Evolutionary conservation across 2,113 vertebrate genomes (phyloP), one percentile per base, ranked within the genome.

Genomic region (Cariama cristata): DNA sequence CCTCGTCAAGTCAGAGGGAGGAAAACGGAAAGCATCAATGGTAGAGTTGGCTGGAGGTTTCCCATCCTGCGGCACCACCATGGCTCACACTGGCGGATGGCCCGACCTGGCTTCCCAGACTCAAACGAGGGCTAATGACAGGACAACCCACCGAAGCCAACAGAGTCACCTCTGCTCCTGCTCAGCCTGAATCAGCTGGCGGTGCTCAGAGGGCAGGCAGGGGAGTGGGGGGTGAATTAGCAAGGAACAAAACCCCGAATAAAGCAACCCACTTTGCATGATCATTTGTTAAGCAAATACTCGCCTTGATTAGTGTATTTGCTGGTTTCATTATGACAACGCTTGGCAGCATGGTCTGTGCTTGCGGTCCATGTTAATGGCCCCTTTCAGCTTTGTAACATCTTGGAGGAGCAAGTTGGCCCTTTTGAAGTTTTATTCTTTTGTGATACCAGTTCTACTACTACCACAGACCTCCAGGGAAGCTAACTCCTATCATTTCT

Each of bases 271-370:
- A 24, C 72, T 95, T 86, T 79, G 49, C 59, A 91, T 59, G 56
- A 44, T 75, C 28, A 53, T 80, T 90, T 96, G 81, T 81, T 94
- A 94, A 88, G 52, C 84, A 96, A 97, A 95, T 94, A 64, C 59
- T 93, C 4, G 3, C n/a, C 27, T 69, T 64, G 59, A n/a, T 93
- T 50, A 86, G 47, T 45, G 56, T 56, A 80, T 84, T 86, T 93
- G 27, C 80, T 84, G 35, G 45, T 83, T 91, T 94, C 45, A 22
- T 84, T 89, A 84, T 72, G 79, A 92, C 40, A 82, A 32, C 11
- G 16, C 44, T 63, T 95, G 56, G 42, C 50, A 87, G 84, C 47
- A 44, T 1, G 9, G 23, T 50, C 45, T 91, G 62, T 80, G 47
- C 60, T 93, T 76, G 49, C 45, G 71, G 38, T n/a, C 60, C 49